Percentiles rank a stretch among this genome's conserved stretches.
phyloP scores from a whole-genome alignment of 2,888 invertebrate species.

The Phymatocera aterrima region DNA sequence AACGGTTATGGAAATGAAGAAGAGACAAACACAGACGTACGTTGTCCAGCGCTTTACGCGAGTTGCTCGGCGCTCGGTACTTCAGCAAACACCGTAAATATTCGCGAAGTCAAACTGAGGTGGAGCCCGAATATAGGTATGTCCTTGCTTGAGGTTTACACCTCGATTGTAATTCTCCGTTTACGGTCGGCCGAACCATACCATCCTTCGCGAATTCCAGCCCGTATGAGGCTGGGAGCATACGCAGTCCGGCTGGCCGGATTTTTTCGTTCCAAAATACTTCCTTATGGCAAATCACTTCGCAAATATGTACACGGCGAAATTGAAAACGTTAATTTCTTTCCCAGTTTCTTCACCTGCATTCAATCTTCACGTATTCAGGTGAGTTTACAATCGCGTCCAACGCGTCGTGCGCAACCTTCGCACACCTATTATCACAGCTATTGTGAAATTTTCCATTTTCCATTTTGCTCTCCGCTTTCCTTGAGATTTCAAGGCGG shows the following conservation, averaged over 20 bases:
- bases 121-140: conserved; percentile 34
- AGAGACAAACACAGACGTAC: conserved; percentile 11
- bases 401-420: too few species aligned
- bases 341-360: too few species aligned
- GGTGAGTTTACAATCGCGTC: too few species aligned
- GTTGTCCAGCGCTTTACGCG: not conserved
- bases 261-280: conserved; percentile 11
- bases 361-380: too few species aligned
- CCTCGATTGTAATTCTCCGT: conserved; percentile 38
- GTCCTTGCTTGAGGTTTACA: conserved; percentile 31
- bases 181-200: conserved; percentile 31
- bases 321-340: not conserved
- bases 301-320: not conserved
- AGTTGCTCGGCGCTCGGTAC: not conserved
- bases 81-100: conserved; percentile 10
- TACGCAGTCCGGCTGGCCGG: too few species aligned
- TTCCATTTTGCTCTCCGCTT: too few species aligned
- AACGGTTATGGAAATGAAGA: conserved; percentile 48
- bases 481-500: too few species aligned
- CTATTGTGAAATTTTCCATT: too few species aligned
- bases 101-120: conserved; percentile 5
- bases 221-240: conserved; percentile 8
- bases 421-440: too few species aligned
- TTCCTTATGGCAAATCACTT: conserved; percentile 29
- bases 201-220: conserved; percentile 15